Evolutionary conservation across 1,140 invertebrate species (phyloP), one percentile per base, ranked within the genome.

Genomic region (Neodiprion pinetum): DNA sequence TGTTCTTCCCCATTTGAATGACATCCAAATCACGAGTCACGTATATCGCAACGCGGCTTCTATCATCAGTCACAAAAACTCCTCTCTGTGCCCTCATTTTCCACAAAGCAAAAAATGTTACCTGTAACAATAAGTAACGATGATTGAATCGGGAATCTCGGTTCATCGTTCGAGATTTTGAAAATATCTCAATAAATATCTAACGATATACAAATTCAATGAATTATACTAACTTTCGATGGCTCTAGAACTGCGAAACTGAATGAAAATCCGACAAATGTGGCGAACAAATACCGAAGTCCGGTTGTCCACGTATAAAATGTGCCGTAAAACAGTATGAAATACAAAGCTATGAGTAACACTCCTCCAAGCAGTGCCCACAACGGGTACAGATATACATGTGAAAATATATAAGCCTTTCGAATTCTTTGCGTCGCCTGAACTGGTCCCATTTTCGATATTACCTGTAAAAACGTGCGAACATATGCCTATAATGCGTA

Each of bases 211-310:
- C 28, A 40, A 40, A 40, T 40, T 40, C 28, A 40, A 40, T 40
- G 28, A 40, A 40, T 5, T 69, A 14, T 23, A 12, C 40, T 14
- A 11, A 69, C 67, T 21, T 14, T 69, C 67, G 40, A 7, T 69
- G 67, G 40, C 11, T 69, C 67, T 47, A 69, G 40, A 17, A 69
- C 5, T 69, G 40, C 21, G 21, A 69, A 69, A 69, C 67, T 69
- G 40, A 69, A 69, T 69, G 21, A 23, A 23, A 69, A 47, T 23
- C 21, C 17, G 12, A 69, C 40, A 21, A 11, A 69, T 23, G 21
- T 23, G 17, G 67, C 17, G 12, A 69, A 23, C 21, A 69, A 9
- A 23, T 69, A 69, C 3, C 40, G 67, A 11, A 21, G 67, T 69
- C 21, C 67, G 17, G 23, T 69, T 21, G 17, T 8, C 67, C 67